Evolutionary conservation across 2,888 invertebrate genomes (phyloP).

Genomic region (Ptychoptera albimana): DNA sequence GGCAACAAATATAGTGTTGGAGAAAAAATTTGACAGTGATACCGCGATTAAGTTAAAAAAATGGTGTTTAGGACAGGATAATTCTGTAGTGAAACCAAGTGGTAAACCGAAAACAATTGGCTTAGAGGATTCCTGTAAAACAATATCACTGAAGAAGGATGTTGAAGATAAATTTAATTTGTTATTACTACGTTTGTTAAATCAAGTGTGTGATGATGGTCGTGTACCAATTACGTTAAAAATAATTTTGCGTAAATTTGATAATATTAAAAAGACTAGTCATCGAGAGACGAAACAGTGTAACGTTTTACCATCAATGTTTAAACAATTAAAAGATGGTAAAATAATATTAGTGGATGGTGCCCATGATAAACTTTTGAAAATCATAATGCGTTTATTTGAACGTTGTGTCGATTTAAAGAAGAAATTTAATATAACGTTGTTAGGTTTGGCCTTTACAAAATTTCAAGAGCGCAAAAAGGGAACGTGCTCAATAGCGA

Average conservation of each 20-base stretch:
- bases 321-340: slow-evolving; percentile 33
- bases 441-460: slow-evolving; percentile 66
- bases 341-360: slow-evolving; percentile 30
- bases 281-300: slow-evolving; percentile 63
- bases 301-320: slow-evolving; percentile 50
- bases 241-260: slow-evolving; percentile 57
- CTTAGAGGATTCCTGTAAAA: slow-evolving; percentile 61
- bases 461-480: slow-evolving; percentile 59
- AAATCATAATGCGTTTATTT: slow-evolving; percentile 56
- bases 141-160: slow-evolving; percentile 54
- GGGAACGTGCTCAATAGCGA: slow-evolving; percentile 54
- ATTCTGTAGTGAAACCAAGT: slow-evolving; percentile 50
- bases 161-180: slow-evolving; percentile 55
- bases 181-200: slow-evolving; percentile 49
- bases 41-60: slow-evolving; percentile 52
- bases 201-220: slow-evolving; percentile 60
- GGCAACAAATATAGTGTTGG: slow-evolving; percentile 37
- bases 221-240: slow-evolving; percentile 59
- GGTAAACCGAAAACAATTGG: slow-evolving; percentile 68
- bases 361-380: slow-evolving; percentile 48
- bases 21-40: slow-evolving; percentile 48
- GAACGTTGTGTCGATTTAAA: slow-evolving; percentile 53
- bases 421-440: slow-evolving; percentile 62
- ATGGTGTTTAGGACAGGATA: slow-evolving; percentile 60
- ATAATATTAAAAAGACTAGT: slow-evolving; percentile 46